phyloP scores from a whole-genome alignment of 2,888 invertebrate species.

The Boloria euphrosyne region DNA sequence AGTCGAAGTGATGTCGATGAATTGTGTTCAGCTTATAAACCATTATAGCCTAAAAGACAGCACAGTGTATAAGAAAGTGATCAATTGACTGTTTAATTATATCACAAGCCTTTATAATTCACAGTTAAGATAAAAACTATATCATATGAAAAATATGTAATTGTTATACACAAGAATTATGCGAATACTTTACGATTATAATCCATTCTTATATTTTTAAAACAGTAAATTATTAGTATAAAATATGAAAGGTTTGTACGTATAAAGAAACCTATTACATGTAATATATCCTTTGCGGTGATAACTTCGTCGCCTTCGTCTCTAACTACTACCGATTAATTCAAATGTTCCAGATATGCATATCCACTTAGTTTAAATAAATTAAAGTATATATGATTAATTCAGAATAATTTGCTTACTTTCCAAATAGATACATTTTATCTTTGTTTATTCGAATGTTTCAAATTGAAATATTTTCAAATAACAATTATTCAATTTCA shows the following conservation, averaged over 20 bases:
- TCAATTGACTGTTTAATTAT: neutral
- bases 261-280: neutral
- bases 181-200: too few relatives aligned
- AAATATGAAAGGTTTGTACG: neutral
- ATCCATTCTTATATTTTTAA: too few relatives aligned
- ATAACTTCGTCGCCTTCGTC: conserved; percentile 9
- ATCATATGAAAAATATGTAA: too few relatives aligned
- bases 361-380: neutral
- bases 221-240: too few relatives aligned
- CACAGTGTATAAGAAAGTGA: neutral
- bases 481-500: too few relatives aligned
- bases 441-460: too few relatives aligned
- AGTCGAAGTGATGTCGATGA: conserved; percentile 24
- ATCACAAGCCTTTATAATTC: too few relatives aligned
- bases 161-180: too few relatives aligned
- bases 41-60: conserved; percentile 32
- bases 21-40: conserved; percentile 34
- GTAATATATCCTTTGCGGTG: conserved; percentile 7
- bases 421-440: too few relatives aligned
- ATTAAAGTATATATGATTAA: neutral
- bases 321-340: conserved; percentile 11
- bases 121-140: too few relatives aligned
- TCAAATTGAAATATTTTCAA: too few relatives aligned
- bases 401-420: too few relatives aligned
- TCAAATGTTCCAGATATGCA: conserved; percentile 17